These are phyloP conservation scores for Platyscapa corneri DNA, from an alignment of 1,140 invertebrate genomes.

Conservation along the genomic window DNA sequence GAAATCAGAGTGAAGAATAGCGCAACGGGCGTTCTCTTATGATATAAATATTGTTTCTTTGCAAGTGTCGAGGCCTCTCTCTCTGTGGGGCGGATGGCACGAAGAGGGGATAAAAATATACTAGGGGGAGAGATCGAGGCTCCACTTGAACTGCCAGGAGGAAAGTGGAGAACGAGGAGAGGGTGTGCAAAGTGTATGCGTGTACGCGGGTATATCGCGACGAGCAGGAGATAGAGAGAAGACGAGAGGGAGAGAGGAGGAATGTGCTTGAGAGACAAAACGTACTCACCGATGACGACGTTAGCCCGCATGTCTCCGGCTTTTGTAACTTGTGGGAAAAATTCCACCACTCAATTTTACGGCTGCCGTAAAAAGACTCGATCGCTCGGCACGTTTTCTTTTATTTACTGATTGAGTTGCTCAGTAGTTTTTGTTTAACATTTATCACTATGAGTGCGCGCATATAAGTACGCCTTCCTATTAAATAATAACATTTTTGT, in stretches of 20 bases:
- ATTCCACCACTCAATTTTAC: slow-evolving; percentile 26
- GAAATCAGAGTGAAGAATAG: slow-evolving; percentile 62
- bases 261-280: slow-evolving; percentile 61
- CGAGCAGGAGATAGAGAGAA: background rate
- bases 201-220: slow-evolving; percentile 47
- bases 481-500: background rate
- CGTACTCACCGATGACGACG: slow-evolving; percentile 51
- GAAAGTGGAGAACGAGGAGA: slow-evolving; percentile 49
- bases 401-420: background rate
- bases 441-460: background rate
- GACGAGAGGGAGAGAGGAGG: background rate
- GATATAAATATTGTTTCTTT: slow-evolving; percentile 69
- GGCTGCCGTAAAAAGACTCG: background rate
- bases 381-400: slow-evolving; percentile 2
- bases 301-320: slow-evolving; percentile 64
- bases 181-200: slow-evolving; percentile 38
- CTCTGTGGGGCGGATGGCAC: slow-evolving; percentile 39
- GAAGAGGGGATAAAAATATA: slow-evolving; percentile 60
- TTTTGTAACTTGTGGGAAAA: slow-evolving; percentile 64
- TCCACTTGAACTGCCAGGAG: slow-evolving; percentile 45
- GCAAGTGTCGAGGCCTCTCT: slow-evolving; percentile 43
- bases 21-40: slow-evolving; percentile 60
- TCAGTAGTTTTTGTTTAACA: background rate
- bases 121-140: slow-evolving; percentile 35
- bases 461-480: background rate